Evolutionary conservation across 1,140 invertebrate species (phyloP).

Genomic region (Pygmarrhopalites habei): DNA sequence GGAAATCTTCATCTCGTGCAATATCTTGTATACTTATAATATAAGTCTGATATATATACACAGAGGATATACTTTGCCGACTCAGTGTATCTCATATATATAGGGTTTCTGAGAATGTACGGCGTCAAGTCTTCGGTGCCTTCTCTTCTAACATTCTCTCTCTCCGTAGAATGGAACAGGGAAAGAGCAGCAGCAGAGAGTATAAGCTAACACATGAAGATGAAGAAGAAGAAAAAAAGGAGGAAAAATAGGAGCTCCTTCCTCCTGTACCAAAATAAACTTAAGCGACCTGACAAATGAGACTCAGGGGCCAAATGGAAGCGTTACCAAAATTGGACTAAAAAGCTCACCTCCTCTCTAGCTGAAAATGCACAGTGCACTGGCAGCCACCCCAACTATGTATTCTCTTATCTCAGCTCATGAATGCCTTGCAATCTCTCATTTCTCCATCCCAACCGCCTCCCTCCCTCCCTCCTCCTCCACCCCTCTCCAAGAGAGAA

Average conservation of each 20-base stretch:
- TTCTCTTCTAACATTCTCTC: background rate
- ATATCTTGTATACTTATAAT: no score
- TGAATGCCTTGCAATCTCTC: background rate
- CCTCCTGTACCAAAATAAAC: conserved; percentile 38
- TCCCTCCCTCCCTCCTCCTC: background rate
- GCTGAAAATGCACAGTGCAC: background rate
- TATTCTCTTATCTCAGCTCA: background rate
- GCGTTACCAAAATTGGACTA: conserved; percentile 40
- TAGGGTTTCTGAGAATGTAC: no score
- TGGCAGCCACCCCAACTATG: background rate
- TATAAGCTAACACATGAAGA: background rate
- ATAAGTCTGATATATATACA: no score
- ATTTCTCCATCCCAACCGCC: background rate
- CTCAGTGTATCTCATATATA: no score
- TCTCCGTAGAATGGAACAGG: background rate
- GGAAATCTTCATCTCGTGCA: no score
- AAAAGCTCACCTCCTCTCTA: conserved; percentile 27
- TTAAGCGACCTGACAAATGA: conserved; percentile 39
- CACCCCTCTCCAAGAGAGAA: background rate
- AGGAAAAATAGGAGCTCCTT: conserved; percentile 2
- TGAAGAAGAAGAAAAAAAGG: background rate
- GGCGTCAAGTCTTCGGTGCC: background rate
- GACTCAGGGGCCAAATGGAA: conserved; percentile 39
- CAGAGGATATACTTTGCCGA: no score
- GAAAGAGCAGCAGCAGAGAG: background rate